phyloP scores from a whole-genome alignment of 2,797 vertebrate species.

The Telmatherina bonti region DNA sequence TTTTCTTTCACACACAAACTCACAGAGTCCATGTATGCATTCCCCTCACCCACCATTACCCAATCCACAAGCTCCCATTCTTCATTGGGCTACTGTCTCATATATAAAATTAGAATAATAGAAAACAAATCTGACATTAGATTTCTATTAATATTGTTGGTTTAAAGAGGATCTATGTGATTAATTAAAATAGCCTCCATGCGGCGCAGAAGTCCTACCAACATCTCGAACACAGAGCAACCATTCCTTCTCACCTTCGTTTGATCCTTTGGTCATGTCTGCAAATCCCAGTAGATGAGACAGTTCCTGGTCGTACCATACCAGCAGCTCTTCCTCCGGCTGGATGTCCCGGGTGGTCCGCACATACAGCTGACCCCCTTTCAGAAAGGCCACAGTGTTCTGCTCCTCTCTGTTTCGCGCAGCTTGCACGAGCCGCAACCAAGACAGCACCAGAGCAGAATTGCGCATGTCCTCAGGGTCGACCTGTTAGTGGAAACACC shows the following conservation, averaged over 20 bases:
- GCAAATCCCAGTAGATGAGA: slow-evolving; percentile 87
- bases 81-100: no score
- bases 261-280: slow-evolving; percentile 77
- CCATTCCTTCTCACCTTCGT: slow-evolving; percentile 78
- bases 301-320: slow-evolving; percentile 92
- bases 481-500: slow-evolving; percentile 78
- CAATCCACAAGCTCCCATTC: no score
- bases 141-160: no score
- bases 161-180: neutral
- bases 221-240: neutral
- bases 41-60: no score
- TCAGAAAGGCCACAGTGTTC: slow-evolving; percentile 88
- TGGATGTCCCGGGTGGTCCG: slow-evolving; percentile 83
- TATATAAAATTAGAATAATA: no score
- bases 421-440: slow-evolving; percentile 89
- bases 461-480: slow-evolving; percentile 87
- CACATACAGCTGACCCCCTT: slow-evolving; percentile 86
- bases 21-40: no score
- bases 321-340: slow-evolving; percentile 89
- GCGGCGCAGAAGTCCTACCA: neutral
- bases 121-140: no score
- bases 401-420: slow-evolving; percentile 86
- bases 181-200: neutral
- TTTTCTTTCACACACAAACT: no score
- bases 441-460: slow-evolving; percentile 83